phyloP scores from a whole-genome alignment of 2,113 vertebrate species.

The Sakesphorus luctuosus region DNA sequence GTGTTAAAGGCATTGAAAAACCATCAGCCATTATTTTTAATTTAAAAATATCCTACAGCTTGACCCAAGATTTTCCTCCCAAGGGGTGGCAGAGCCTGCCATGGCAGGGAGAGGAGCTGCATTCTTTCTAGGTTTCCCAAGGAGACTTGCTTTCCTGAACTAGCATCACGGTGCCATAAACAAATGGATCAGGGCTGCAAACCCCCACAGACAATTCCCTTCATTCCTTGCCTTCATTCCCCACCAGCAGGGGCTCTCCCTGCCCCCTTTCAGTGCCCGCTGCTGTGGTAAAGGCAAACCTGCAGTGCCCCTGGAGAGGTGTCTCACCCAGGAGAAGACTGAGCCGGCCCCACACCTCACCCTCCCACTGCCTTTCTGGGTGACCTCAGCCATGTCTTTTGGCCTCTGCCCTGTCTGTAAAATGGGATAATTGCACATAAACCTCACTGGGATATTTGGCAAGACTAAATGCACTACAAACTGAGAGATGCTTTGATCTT shows the following conservation, averaged over 20 bases:
- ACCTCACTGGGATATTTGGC: neutral
- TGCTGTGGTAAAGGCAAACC: neutral
- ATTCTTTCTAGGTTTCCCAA: neutral
- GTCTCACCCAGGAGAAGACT: neutral
- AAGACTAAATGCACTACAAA: neutral
- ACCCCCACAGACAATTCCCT: neutral
- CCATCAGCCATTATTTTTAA: neutral
- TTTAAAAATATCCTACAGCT: neutral
- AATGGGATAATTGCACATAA: neutral
- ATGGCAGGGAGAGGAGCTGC: neutral
- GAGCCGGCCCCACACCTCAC: neutral
- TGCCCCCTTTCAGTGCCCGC: neutral
- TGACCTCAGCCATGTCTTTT: neutral
- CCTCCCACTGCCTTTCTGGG: neutral
- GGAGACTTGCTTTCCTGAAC: neutral
- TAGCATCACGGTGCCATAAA: neutral
- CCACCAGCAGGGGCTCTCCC: neutral
- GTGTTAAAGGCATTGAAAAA: neutral
- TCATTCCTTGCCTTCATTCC: neutral
- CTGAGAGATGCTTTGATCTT: neutral
- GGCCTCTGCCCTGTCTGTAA: neutral
- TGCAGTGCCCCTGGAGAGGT: neutral
- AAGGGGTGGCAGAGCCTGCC: neutral
- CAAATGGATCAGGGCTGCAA: neutral
- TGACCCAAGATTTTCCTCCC: neutral